These are phyloP conservation scores for Drosophila aldrichi DNA, from an alignment of 2,888 invertebrate species.

Conservation along the genomic window DNA sequence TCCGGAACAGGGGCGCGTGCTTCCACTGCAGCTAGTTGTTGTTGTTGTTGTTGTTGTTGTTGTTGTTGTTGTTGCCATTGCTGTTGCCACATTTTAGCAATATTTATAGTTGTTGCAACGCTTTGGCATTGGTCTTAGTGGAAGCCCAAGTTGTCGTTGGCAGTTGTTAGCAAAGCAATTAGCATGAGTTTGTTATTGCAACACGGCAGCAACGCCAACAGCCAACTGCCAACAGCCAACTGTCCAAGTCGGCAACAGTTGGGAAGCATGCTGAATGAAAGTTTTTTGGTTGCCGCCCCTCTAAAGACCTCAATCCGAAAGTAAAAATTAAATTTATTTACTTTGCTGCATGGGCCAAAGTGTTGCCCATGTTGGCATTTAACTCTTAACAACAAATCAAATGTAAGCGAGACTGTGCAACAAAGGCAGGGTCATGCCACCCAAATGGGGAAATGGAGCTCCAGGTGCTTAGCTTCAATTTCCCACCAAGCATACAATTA, in stretches of 20 bases:
- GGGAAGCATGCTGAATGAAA: constrained; percentile 59
- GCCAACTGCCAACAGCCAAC: constrained; percentile 28
- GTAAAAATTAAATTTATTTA: constrained; percentile 76
- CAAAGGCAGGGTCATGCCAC: constrained; percentile 10
- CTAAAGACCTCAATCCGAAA: constrained; percentile 28
- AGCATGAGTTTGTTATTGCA: constrained; percentile 75
- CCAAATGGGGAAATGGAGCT: not conserved
- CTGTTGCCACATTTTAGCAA: constrained; percentile 57
- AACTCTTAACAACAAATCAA: constrained; percentile 66
- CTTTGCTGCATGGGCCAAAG: constrained; percentile 51
- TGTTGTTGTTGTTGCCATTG: constrained; percentile 34
- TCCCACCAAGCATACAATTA: not conserved
- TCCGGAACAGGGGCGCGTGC: constrained; percentile 37
- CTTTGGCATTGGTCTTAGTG: constrained; percentile 56
- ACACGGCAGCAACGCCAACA: constrained; percentile 31
- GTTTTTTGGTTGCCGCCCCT: constrained; percentile 36
- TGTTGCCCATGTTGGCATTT: constrained; percentile 69
- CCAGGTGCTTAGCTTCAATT: not conserved
- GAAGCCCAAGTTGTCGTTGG: constrained; percentile 61
- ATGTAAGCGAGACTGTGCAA: constrained; percentile 54
- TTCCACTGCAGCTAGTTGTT: constrained; percentile 23
- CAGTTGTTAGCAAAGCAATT: constrained; percentile 81
- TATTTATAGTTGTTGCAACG: constrained; percentile 70
- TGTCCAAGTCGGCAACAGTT: constrained; percentile 26
- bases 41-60: constrained; percentile 4